phyloP scores from a whole-genome alignment of 2,888 invertebrate species.

The Tetrapedia diversipes region DNA sequence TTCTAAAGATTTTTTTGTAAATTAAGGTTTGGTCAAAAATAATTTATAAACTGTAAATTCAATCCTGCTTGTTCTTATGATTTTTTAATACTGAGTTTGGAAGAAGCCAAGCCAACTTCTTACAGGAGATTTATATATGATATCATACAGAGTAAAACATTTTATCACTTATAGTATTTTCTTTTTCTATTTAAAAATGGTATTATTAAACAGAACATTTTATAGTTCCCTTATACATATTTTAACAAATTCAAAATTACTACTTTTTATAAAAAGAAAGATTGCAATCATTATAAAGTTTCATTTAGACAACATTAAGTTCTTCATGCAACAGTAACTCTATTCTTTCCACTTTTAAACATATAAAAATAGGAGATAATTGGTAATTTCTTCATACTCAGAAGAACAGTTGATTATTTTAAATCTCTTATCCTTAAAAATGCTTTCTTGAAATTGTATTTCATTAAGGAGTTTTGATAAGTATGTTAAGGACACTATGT shows the following conservation, averaged over 20 bases:
- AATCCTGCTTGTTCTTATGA: slow-evolving; percentile 54
- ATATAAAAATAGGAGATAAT: background rate
- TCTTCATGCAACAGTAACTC: background rate
- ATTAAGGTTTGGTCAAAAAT: slow-evolving; percentile 59
- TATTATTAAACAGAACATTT: slow-evolving; percentile 16
- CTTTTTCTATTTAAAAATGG: background rate
- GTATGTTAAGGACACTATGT: too few species aligned
- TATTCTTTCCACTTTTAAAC: background rate
- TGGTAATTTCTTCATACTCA: background rate
- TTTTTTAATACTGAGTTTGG: slow-evolving; percentile 77
- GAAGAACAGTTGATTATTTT: background rate
- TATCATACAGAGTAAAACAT: slow-evolving; percentile 26
- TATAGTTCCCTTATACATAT: background rate
- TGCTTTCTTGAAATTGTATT: background rate
- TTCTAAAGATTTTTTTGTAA: slow-evolving; percentile 32
- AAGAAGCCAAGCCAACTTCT: slow-evolving; percentile 76
- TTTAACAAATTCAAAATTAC: background rate
- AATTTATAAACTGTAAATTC: slow-evolving; percentile 55
- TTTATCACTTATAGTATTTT: slow-evolving; percentile 29
- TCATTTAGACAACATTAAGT: background rate
- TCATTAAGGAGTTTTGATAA: background rate
- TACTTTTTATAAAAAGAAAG: background rate
- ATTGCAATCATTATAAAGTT: background rate
- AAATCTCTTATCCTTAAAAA: background rate
- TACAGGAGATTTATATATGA: slow-evolving; percentile 33